Conservation (phyloP, 1,140 invertebrate genomes). For the Aphelinus atriplicis region DNA sequence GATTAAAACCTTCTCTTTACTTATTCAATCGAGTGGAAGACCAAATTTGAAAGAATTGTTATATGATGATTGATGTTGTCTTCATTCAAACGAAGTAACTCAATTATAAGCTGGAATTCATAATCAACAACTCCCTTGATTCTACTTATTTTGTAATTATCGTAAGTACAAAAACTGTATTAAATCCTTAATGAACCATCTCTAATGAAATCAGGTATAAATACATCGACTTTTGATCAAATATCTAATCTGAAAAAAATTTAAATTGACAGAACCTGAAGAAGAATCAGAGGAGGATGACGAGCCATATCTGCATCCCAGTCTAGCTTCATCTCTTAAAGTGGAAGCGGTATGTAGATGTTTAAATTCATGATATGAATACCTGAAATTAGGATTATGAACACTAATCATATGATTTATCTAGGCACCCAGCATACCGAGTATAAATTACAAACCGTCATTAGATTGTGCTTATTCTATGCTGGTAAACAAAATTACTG, state of each 20-base stretch:
- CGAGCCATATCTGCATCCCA: conserved; percentile 84
- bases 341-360: conserved; percentile 70
- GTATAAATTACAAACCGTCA: conserved; percentile 81
- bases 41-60: conserved; percentile 43
- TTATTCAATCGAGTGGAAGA: conserved; percentile 42
- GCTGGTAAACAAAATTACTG: conserved; percentile 84
- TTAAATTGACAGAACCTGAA: conserved; percentile 60
- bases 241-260: conserved; percentile 33
- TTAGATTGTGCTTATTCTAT: conserved; percentile 86
- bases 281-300: conserved; percentile 70
- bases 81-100: conserved; percentile 53
- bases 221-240: conserved; percentile 20
- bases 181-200: conserved; percentile 44
- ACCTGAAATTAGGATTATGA: not conserved
- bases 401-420: not conserved
- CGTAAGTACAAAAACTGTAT: conserved; percentile 61
- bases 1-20: conserved; percentile 39
- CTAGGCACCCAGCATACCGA: conserved; percentile 74
- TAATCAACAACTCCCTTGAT: conserved; percentile 60
- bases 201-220: conserved; percentile 37
- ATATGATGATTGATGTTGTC: conserved; percentile 50
- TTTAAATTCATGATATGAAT: too few relatives aligned
- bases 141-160: conserved; percentile 60
- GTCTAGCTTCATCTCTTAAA: conserved; percentile 70
- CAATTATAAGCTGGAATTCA: conserved; percentile 53